Percentiles rank a stretch among this genome's conserved stretches.
phyloP scores from a whole-genome alignment of 2,797 vertebrate genomes.

The Coregonus sp. region DNA sequence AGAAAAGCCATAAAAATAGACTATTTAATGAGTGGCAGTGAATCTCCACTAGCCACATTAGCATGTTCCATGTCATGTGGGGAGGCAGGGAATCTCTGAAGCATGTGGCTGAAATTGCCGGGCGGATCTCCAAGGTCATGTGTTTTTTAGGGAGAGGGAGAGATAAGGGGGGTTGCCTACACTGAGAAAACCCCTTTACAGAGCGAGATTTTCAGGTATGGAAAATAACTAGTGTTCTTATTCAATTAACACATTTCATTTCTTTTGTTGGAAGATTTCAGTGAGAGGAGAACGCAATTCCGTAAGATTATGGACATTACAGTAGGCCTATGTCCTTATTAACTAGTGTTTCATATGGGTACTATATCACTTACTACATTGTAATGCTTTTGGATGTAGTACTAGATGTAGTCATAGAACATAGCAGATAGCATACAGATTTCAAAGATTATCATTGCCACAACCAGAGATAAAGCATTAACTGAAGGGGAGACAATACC shows the following conservation, averaged over 20 bases:
- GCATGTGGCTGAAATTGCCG: slow-evolving; percentile 1
- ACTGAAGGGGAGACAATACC: neutral
- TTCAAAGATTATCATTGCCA: neutral
- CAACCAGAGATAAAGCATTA: neutral
- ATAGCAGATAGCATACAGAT: neutral
- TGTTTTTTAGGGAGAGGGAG: slow-evolving; percentile 21
- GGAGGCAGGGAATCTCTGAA: slow-evolving; percentile 5
- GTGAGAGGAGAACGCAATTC: too few relatives aligned
- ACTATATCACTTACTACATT: too few relatives aligned
- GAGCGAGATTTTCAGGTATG: neutral
- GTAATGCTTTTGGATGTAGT: too few relatives aligned
- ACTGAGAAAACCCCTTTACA: neutral
- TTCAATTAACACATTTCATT: too few relatives aligned
- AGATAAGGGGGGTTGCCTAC: neutral
- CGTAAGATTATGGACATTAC: too few relatives aligned
- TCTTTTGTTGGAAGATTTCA: too few relatives aligned
- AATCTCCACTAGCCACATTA: slow-evolving; percentile 13
- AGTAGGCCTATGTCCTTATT: too few relatives aligned
- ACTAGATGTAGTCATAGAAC: too few relatives aligned
- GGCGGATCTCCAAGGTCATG: slow-evolving; percentile 26
- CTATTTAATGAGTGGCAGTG: neutral
- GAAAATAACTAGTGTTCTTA: too few relatives aligned
- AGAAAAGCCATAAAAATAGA: neutral
- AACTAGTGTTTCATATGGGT: too few relatives aligned
- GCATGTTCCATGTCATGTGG: slow-evolving; percentile 7